Percentiles rank a stretch among this genome's conserved stretches.
Conservation (phyloP, 1,140 invertebrate species). For the Hyposmocoma kahamanoa region DNA sequence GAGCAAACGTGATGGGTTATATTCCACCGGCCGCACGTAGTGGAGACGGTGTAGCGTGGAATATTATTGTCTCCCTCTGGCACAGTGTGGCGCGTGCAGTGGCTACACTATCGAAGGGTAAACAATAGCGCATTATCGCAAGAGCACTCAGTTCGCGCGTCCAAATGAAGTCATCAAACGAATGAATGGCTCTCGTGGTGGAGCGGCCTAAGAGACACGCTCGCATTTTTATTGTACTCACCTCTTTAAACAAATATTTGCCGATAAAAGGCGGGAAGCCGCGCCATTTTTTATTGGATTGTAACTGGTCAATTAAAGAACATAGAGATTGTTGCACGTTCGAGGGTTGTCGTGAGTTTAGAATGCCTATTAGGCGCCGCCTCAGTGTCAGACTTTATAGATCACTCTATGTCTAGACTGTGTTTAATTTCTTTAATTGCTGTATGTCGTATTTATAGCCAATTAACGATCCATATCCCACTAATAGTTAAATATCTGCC, state of each 20-base stretch:
- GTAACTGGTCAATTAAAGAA: conserved; percentile 38
- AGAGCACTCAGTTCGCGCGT: conserved; percentile 54
- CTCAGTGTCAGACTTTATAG: no score
- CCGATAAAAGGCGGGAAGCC: conserved; percentile 35
- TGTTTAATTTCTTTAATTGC: no score
- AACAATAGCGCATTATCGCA: conserved; percentile 71
- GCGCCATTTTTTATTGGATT: conserved; percentile 24
- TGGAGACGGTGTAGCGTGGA: conserved; percentile 27
- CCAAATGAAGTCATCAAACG: conserved; percentile 72
- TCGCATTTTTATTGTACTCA: conserved; percentile 64
- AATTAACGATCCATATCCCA: no score
- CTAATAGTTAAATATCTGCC: no score
- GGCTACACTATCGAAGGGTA: conserved; percentile 66
- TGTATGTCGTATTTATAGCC: no score
- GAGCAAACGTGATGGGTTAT: conserved; percentile 40
- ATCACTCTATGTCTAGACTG: no score
- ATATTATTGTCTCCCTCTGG: conserved; percentile 49
- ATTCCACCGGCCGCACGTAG: conserved; percentile 37
- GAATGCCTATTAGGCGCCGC: no score
- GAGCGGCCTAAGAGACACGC: conserved; percentile 52
- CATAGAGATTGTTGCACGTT: conserved; percentile 13
- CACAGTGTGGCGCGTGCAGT: conserved; percentile 59
- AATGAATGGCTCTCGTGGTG: conserved; percentile 57
- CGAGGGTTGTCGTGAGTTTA: no score
- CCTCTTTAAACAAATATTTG: conserved; percentile 63